Evolutionary conservation across 2,797 vertebrate genomes (phyloP).

Genomic region (Leptoclinus maculatus): DNA sequence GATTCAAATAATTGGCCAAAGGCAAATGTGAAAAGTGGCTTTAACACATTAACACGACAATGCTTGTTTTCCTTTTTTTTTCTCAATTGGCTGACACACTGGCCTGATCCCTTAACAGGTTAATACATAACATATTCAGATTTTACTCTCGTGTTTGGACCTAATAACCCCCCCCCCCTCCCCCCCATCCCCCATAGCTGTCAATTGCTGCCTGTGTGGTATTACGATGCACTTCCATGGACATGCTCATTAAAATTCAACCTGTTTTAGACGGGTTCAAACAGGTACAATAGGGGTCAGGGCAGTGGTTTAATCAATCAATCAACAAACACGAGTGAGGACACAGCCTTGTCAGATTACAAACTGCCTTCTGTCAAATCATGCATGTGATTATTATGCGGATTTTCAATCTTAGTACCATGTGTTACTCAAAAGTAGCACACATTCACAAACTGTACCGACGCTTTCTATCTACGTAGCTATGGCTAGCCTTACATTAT

Average conservation of each 20-base stretch:
- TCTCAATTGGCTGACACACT: conserved; percentile 9
- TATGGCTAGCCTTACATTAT: background rate
- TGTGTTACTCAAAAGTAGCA: background rate
- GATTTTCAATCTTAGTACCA: background rate
- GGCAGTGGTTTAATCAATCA: conserved; percentile 37
- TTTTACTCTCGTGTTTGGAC: conserved; percentile 20
- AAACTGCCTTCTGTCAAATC: conserved; percentile 17
- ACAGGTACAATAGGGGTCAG: conserved; percentile 26
- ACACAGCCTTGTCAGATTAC: conserved; percentile 19
- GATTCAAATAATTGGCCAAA: conserved; percentile 56
- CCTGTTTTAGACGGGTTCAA: background rate
- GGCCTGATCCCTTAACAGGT: conserved; percentile 18
- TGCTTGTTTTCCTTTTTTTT: conserved; percentile 1
- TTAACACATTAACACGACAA: conserved; percentile 44
- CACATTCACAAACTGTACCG: background rate
- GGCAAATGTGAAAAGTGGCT: conserved; percentile 57
- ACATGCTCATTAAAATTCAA: conserved; percentile 41
- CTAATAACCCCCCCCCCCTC: conserved; percentile 11
- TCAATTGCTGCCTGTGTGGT: background rate
- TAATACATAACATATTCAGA: conserved; percentile 41
- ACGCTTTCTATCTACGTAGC: background rate
- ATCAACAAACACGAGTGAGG: conserved; percentile 30
- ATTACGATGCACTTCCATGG: background rate
- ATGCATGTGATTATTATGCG: conserved; percentile 4
- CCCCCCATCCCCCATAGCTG: background rate